A percentile compares a stretch with the other conserved stretches of the same genome.
Evolutionary conservation across 2,797 vertebrate species (phyloP).

Genomic region (Loris lydekkerianus): DNA sequence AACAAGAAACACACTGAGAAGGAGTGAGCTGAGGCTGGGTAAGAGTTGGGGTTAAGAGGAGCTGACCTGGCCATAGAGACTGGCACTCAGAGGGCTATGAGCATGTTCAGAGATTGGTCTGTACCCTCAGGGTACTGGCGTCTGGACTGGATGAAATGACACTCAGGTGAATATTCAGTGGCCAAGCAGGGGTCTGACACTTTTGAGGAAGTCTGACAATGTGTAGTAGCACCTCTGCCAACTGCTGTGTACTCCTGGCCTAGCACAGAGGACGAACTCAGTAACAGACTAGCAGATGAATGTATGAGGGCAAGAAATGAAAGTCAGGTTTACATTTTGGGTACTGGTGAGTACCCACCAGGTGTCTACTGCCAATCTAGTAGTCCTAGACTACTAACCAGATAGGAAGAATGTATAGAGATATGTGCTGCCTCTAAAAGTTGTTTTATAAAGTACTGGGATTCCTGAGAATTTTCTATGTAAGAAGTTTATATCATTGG

Average conservation of each 20-base stretch:
- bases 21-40: background rate
- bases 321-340: constrained; percentile 7
- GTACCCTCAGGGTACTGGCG: background rate
- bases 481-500: constrained; percentile 24
- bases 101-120: background rate
- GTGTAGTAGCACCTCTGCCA: background rate
- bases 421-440: background rate
- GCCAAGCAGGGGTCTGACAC: background rate
- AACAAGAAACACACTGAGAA: constrained; percentile 5
- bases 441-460: background rate
- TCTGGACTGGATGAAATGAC: background rate
- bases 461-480: background rate
- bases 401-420: constrained; percentile 12
- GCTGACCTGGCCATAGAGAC: background rate
- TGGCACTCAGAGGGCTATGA: background rate
- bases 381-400: constrained; percentile 4
- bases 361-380: background rate
- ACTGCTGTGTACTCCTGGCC: background rate
- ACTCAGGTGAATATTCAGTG: background rate
- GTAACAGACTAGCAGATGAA: background rate
- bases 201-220: background rate
- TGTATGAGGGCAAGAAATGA: background rate
- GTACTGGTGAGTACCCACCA: background rate
- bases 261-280: background rate
- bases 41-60: background rate